Evolutionary conservation across 2,797 vertebrate species (phyloP).

Genomic region (Crocidura indochinensis): DNA sequence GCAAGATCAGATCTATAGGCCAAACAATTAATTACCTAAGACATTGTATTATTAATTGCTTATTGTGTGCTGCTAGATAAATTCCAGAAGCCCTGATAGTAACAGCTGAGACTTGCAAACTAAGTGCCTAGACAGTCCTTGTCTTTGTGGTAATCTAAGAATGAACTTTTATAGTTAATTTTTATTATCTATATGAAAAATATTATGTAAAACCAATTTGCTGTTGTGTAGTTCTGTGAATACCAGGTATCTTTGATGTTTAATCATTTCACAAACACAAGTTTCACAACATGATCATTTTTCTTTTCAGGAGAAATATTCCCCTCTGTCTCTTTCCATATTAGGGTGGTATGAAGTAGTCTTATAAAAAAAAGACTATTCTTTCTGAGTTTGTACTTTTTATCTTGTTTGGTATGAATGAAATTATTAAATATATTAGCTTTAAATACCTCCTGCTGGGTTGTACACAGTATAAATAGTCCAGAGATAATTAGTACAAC

Average conservation of each 20-base stretch:
- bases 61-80: constrained; percentile 40
- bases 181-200: constrained; percentile 64
- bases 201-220: constrained; percentile 38
- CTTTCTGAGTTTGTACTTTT: constrained; percentile 29
- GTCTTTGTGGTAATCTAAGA: constrained; percentile 46
- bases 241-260: constrained; percentile 38
- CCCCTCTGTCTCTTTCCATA: constrained; percentile 24
- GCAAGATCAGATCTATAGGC: constrained; percentile 34
- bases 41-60: constrained; percentile 18
- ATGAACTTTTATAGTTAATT: constrained; percentile 21
- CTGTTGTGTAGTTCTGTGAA: constrained; percentile 9
- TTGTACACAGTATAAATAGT: constrained; percentile 35
- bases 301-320: constrained; percentile 26
- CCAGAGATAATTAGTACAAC: constrained; percentile 56
- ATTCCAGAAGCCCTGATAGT: constrained; percentile 31
- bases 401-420: constrained; percentile 22
- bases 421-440: constrained; percentile 60
- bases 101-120: constrained; percentile 14
- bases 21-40: constrained; percentile 49
- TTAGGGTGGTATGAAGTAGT: constrained; percentile 20
- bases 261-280: constrained; percentile 34
- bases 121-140: neutral
- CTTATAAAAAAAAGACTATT: constrained; percentile 32
- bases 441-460: constrained; percentile 49
- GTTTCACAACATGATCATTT: neutral